phyloP scores from a whole-genome alignment of 2,888 invertebrate genomes.

The Argynnis bischoffii region DNA sequence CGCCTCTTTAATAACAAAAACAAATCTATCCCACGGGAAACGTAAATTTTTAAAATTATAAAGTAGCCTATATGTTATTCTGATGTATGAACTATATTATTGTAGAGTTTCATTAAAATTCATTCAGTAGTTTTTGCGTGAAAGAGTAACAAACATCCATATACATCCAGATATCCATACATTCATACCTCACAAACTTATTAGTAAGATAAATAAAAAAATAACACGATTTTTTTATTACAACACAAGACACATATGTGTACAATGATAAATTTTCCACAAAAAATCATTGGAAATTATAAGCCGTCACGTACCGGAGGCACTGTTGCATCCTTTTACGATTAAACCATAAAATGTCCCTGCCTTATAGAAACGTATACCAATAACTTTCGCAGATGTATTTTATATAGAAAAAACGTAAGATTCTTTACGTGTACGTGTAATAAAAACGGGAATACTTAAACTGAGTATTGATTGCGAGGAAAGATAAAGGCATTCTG shows the following conservation, averaged over 20 bases:
- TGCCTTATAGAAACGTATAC: constrained; percentile 34
- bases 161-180: too few relatives aligned
- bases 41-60: too few relatives aligned
- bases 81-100: too few relatives aligned
- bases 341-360: constrained; percentile 27
- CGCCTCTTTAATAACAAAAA: too few relatives aligned
- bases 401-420: constrained; percentile 42
- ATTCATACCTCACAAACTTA: too few relatives aligned
- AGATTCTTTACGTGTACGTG: constrained; percentile 40
- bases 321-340: constrained; percentile 30
- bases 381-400: constrained; percentile 40
- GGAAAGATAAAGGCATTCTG: constrained; percentile 42
- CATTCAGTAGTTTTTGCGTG: too few relatives aligned
- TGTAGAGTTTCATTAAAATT: too few relatives aligned
- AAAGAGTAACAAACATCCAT: too few relatives aligned
- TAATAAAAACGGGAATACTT: constrained; percentile 47
- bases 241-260: too few relatives aligned
- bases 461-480: constrained; percentile 43
- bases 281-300: constrained; percentile 4
- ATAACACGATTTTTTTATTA: not conserved
- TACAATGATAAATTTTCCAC: not conserved
- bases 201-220: too few relatives aligned
- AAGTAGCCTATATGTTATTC: too few relatives aligned
- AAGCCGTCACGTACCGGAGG: constrained; percentile 13
- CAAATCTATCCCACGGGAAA: too few relatives aligned